A percentile compares a stretch with the other conserved stretches of the same genome.
phyloP scores from a whole-genome alignment of 1,140 invertebrate species.

The Macrostomum lignano region DNA sequence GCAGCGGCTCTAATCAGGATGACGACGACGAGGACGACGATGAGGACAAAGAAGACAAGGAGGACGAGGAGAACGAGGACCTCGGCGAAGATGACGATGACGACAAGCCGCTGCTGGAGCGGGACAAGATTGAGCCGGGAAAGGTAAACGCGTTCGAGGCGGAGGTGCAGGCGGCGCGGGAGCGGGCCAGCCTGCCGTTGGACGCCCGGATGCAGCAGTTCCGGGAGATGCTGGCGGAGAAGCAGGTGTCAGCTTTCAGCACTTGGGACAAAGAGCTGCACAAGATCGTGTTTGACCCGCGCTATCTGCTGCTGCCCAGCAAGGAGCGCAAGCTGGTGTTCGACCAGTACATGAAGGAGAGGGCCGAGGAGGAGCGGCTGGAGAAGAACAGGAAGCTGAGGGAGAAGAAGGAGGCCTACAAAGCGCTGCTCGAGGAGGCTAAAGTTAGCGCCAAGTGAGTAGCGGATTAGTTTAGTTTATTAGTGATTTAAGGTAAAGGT shows the following conservation, averaged over 20 bases:
- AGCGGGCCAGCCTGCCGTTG: constrained; percentile 66
- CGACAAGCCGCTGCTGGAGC: too few species aligned
- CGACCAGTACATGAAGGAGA: constrained; percentile 86
- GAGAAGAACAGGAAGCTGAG: constrained; percentile 79
- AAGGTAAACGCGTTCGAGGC: constrained; percentile 80
- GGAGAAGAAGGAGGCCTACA: constrained; percentile 65
- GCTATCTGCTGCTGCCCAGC: constrained; percentile 58
- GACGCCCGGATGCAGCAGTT: constrained; percentile 77
- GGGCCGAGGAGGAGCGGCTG: constrained; percentile 75
- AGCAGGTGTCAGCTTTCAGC: constrained; percentile 84
- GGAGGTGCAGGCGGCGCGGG: constrained; percentile 52
- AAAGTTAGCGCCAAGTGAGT: constrained; percentile 65
- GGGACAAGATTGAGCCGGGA: constrained; percentile 27
- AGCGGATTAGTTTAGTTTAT: constrained; percentile 1
- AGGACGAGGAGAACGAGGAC: constrained; percentile 17
- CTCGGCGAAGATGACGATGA: constrained; percentile 1
- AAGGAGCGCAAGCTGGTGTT: constrained; percentile 83
- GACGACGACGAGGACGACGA: constrained; percentile 10
- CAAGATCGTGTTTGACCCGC: constrained; percentile 91
- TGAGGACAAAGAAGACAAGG: too few species aligned
- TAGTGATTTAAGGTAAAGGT: neutral
- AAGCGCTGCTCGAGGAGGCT: constrained; percentile 56
- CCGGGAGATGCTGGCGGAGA: constrained; percentile 76
- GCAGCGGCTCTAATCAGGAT: constrained; percentile 7
- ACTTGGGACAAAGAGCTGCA: constrained; percentile 98